Conservation (phyloP, 2,797 vertebrate genomes). For the Spondyliosoma cantharus region DNA sequence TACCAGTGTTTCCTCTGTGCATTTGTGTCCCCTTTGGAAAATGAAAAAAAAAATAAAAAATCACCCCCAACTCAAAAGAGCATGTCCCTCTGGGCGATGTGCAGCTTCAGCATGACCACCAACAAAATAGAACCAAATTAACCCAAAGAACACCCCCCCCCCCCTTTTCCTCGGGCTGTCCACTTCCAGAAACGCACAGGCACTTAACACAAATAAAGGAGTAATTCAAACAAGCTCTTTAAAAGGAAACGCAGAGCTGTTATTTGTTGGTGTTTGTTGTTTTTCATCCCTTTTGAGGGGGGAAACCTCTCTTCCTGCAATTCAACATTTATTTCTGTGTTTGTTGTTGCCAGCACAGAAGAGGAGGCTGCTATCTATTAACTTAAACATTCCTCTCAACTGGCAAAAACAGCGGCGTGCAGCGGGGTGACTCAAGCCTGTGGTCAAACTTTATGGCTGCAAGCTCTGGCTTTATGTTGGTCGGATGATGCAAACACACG, state of each 20-base stretch:
- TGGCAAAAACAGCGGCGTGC: constrained; percentile 48
- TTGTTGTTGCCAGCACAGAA: constrained; percentile 61
- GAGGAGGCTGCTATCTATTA: constrained; percentile 66
- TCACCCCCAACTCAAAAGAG: constrained; percentile 56
- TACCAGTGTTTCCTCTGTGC: constrained; percentile 85
- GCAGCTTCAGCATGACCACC: constrained; percentile 66
- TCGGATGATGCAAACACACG: constrained; percentile 39
- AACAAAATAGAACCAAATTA: constrained; percentile 75
- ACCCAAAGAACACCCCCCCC: constrained; percentile 75
- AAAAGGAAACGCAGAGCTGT: constrained; percentile 53
- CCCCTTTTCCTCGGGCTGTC: constrained; percentile 63
- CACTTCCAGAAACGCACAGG: constrained; percentile 68
- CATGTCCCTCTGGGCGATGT: constrained; percentile 69
- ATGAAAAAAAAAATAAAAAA: constrained; percentile 50
- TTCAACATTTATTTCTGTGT: constrained; percentile 58
- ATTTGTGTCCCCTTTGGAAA: constrained; percentile 68
- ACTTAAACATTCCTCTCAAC: constrained; percentile 55
- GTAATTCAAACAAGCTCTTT: constrained; percentile 67
- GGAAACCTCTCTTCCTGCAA: constrained; percentile 48
- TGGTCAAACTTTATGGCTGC: constrained; percentile 50
- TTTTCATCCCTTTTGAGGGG: constrained; percentile 55
- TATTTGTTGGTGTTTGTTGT: constrained; percentile 61
- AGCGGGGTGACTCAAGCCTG: constrained; percentile 58
- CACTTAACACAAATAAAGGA: constrained; percentile 72
- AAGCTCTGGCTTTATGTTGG: constrained; percentile 37